Evolutionary conservation across 2,797 vertebrate species (phyloP), one percentile per base, ranked within the genome.

Genomic region (Lepus townsendii): DNA sequence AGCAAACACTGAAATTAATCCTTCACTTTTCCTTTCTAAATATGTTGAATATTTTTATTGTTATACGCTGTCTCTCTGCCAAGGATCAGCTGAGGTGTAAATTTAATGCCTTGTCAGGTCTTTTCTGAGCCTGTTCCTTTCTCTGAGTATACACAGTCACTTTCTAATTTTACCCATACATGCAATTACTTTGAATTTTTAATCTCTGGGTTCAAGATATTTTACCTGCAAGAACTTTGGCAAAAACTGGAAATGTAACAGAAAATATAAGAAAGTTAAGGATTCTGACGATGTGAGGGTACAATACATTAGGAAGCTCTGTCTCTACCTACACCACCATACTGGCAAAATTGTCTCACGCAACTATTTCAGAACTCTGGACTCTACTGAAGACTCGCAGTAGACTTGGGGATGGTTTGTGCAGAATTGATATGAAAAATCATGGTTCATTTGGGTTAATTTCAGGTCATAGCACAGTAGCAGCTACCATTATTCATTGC

Each of bases 11-110:
- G 19, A 91, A 76, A 69, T 66, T 82, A 82, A 26, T 83, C 35
- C 54, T 93, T 76, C 22, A 50, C 69, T 30, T 84, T 91, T 24
- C 60, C 78, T 93, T 96, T 93, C 52, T 68, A 83, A 93, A 32
- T 50, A 71, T 19, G 66, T 62, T 83, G 83, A 80, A 52, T 87
- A 42, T 73, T 42, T 27, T 73, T 24, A 47, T 24, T 38, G 71
- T 38, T 73, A 13, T 11, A 24, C 22, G 26, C 24, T 26, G 71
- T 47, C 35, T 38, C 71, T 73, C 35, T 57, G 54, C 54, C 54
- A 57, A 57, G 54, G 54, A 57, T 57, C 54, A 57, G 54, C 54
- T 20, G 54, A 57, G 54, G 10, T 57, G 54, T 57, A 17, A 17
- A 57, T 57, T 57, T 57, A 57, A 57, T 16, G 54, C 54, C 54